Evolutionary conservation across 2,113 vertebrate species (phyloP).

Genomic region (Rhinoderma darwinii): DNA sequence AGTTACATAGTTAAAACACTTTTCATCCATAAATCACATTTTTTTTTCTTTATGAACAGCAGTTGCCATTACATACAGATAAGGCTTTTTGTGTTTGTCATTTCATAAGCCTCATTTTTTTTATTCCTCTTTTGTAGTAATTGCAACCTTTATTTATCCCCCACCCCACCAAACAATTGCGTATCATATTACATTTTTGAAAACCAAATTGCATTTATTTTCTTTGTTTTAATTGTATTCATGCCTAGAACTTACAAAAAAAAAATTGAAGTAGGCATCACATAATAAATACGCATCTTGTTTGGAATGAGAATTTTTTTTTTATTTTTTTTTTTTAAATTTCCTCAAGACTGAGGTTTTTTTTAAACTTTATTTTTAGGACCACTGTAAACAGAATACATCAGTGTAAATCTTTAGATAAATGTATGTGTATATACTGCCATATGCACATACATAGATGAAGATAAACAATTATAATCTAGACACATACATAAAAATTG

Average conservation of each 20-base stretch:
- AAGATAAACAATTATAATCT: slow-evolving; percentile 53
- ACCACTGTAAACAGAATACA: slow-evolving; percentile 80
- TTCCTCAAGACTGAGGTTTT: slow-evolving; percentile 75
- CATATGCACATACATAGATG: slow-evolving; percentile 55
- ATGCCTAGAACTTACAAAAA: not conserved
- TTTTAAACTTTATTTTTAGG: slow-evolving; percentile 58
- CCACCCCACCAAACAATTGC: not conserved
- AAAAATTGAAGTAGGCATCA: slow-evolving; percentile 64
- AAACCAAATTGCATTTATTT: not conserved
- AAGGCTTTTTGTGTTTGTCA: slow-evolving; percentile 78
- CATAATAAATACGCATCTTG: slow-evolving; percentile 70
- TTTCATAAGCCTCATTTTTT: slow-evolving; percentile 72
- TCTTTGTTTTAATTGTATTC: no score
- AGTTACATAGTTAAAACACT: slow-evolving; percentile 76
- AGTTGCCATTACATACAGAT: slow-evolving; percentile 76
- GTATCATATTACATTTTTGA: not conserved
- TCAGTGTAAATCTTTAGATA: slow-evolving; percentile 35
- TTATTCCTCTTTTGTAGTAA: slow-evolving; percentile 75
- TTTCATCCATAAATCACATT: slow-evolving; percentile 77
- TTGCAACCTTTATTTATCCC: slow-evolving; percentile 62
- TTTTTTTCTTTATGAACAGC: slow-evolving; percentile 77
- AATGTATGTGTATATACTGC: slow-evolving; percentile 12
- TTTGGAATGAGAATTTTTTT: slow-evolving; percentile 67
- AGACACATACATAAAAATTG: slow-evolving; percentile 59
- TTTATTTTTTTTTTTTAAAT: slow-evolving; percentile 15